phyloP scores from a whole-genome alignment of 2,113 vertebrate species.

The Taxidea taxus region DNA sequence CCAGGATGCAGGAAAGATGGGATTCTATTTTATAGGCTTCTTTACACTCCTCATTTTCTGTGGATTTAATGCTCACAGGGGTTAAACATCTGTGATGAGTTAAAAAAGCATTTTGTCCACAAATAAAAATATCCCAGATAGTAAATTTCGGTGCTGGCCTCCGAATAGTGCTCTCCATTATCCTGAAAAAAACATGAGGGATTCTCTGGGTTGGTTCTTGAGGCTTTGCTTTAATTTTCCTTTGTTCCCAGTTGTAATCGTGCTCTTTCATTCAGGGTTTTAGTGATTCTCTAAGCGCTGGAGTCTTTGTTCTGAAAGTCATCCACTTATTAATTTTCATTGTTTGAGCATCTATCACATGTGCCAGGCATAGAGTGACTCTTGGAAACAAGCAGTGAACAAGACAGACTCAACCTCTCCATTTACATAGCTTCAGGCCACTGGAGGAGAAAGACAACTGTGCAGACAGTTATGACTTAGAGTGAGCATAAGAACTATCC shows the following conservation, averaged over 20 bases:
- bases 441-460: background rate
- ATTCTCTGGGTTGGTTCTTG: constrained; percentile 1
- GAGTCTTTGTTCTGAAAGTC: background rate
- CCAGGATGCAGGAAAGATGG: background rate
- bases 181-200: background rate
- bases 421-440: background rate
- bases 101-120: background rate
- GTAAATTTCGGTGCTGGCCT: background rate
- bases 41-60: background rate
- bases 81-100: background rate
- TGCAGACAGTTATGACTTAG: background rate
- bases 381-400: background rate
- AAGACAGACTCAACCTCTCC: background rate
- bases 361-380: background rate
- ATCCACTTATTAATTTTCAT: no score
- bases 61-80: background rate
- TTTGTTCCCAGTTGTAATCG: background rate
- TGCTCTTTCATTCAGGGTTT: background rate
- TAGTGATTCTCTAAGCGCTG: background rate
- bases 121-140: constrained; percentile 26
- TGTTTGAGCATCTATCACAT: background rate
- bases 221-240: background rate
- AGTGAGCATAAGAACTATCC: background rate
- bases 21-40: background rate
- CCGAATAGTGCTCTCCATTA: background rate